phyloP scores from a whole-genome alignment of 2,113 vertebrate species.

The Scomber colias region DNA sequence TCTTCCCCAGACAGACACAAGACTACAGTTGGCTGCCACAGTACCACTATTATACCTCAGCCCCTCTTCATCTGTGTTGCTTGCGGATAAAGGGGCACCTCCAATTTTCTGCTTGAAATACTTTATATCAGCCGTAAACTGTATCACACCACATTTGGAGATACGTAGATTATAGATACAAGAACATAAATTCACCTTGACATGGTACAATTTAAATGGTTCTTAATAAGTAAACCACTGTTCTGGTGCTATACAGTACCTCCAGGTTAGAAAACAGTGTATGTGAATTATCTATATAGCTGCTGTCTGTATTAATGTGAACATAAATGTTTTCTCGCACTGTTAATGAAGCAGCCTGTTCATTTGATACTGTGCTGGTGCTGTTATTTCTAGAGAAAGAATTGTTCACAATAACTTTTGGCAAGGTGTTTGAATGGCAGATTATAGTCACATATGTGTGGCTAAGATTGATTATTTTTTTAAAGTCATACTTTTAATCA shows the following conservation, averaged over 20 bases:
- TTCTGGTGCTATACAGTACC: too few relatives aligned
- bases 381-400: not conserved
- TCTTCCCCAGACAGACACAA: constrained; percentile 6
- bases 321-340: not conserved
- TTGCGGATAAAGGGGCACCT: not conserved
- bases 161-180: too few relatives aligned
- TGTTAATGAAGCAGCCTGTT: not conserved
- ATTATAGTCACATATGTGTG: not conserved
- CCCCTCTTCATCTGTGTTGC: not conserved
- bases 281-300: too few relatives aligned
- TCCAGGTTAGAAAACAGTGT: too few relatives aligned
- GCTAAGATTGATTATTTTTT: not conserved
- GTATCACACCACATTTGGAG: not conserved
- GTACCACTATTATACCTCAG: not conserved
- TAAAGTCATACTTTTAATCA: not conserved
- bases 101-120: not conserved
- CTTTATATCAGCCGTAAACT: too few relatives aligned
- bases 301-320: too few relatives aligned
- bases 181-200: too few relatives aligned
- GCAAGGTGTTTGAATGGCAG: not conserved
- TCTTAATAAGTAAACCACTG: not conserved
- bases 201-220: not conserved
- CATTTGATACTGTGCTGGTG: not conserved
- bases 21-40: not conserved
- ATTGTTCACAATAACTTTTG: not conserved